A percentile compares a stretch with the other conserved stretches of the same genome.
Conservation (phyloP, 1,140 invertebrate species). For the Orchesella cincta region DNA sequence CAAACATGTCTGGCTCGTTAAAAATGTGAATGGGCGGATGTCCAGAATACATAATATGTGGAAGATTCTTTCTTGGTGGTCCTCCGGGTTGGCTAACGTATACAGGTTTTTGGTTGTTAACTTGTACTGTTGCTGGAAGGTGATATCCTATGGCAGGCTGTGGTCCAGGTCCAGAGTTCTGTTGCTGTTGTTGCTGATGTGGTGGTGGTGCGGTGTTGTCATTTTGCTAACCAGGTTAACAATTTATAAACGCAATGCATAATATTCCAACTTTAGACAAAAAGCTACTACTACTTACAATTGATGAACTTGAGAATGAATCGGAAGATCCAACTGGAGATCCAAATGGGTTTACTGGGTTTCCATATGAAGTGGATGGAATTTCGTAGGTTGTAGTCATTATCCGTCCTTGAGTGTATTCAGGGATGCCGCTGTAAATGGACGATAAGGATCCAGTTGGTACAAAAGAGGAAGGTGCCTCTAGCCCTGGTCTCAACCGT, state of each 20-base stretch:
- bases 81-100: too few relatives aligned
- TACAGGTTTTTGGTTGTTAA: too few relatives aligned
- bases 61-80: conserved; percentile 46
- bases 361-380: conserved; percentile 40
- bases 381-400: conserved; percentile 30
- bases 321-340: not conserved
- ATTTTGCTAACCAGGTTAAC: too few relatives aligned
- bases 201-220: conserved; percentile 40
- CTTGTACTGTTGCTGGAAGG: too few relatives aligned
- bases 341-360: conserved; percentile 31
- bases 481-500: too few relatives aligned
- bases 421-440: not conserved
- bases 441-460: conserved; percentile 44
- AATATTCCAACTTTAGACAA: too few relatives aligned
- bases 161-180: too few relatives aligned
- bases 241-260: too few relatives aligned
- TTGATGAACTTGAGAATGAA: not conserved
- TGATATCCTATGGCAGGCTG: too few relatives aligned
- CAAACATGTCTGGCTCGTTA: conserved; percentile 54
- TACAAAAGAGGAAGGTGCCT: too few relatives aligned
- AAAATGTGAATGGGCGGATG: conserved; percentile 58
- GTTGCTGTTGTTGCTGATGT: conserved; percentile 36
- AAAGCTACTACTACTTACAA: too few relatives aligned
- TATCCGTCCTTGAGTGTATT: conserved; percentile 15
- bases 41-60: conserved; percentile 58